Base-by-base conservation (phyloP, 2,113 vertebrate genomes). In the Naja naja region DNA sequence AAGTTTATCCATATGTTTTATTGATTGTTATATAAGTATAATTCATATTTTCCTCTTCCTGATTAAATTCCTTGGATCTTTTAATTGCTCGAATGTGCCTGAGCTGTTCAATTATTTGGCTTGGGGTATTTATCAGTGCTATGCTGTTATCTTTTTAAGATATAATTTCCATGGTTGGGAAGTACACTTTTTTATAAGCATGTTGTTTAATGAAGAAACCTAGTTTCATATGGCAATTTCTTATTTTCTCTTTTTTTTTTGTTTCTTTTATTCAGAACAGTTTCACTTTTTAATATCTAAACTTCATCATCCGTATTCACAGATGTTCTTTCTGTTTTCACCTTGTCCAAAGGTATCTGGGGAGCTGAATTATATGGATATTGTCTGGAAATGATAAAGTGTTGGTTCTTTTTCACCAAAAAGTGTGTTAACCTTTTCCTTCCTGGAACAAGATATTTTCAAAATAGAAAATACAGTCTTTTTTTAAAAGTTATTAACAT, bases 221-320 rank as follows among this genome's bases (percentile, higher is more conserved):
- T 43, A 22, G 74, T 81, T 43, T 43, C 39, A 81, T 43, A 43
- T 20, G 74, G 43, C 18, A 39, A 74, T 74, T 74, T 74, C 30
- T 74, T 74, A 74, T 74, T 74, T 74, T n/a, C 69, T 74, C n/a
- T 74, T 34, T 18, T 81, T 39, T 81, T 81, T 39, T 81, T 43
- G 74, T 20, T 55, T 0, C 3, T 8, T 0, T 8, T 89, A 2
- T 47, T 0, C 0, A 0, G 16, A 9, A n/a, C 8, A 6, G 0
- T 3, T 43, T 14, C 27, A 53, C 25, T 22, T 60, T 12, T 27
- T 1, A 85, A 30, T 7, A 54, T 43, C 27, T 69, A 90, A n/a
- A 87, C 1, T 81, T 18, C 47, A 64, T 4, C 45, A 9, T 3
- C 43, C 0, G 39, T 64, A 25, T 43, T 52, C 0, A 0, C n/a